Percentiles rank a stretch among this genome's conserved stretches.
Conservation (phyloP, 1,140 invertebrate genomes). For the Drosophila punjabiensis region DNA sequence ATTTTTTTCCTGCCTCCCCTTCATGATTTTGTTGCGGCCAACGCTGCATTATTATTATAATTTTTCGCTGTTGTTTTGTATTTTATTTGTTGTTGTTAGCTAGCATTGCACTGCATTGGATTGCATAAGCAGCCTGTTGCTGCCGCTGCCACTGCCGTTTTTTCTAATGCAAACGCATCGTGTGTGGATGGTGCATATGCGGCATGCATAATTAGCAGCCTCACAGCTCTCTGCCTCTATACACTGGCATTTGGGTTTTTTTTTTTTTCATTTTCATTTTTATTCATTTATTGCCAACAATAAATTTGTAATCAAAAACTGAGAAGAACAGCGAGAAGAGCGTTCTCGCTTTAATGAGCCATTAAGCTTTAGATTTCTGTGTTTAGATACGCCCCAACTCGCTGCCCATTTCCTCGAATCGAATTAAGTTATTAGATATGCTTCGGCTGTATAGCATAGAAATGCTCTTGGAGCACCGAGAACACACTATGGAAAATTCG, state of each 20-base stretch:
- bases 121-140: constrained; percentile 77
- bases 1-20: constrained; percentile 43
- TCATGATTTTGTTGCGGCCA: constrained; percentile 38
- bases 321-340: neutral
- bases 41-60: constrained; percentile 73
- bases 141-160: constrained; percentile 59
- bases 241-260: constrained; percentile 49
- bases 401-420: constrained; percentile 71
- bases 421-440: constrained; percentile 83
- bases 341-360: constrained; percentile 74
- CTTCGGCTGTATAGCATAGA: constrained; percentile 58
- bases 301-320: constrained; percentile 77
- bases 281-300: constrained; percentile 75
- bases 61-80: constrained; percentile 67
- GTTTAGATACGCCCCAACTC: constrained; percentile 73
- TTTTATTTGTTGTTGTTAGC: constrained; percentile 45
- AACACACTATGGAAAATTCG: constrained; percentile 3
- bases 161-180: constrained; percentile 64
- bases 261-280: constrained; percentile 59
- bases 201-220: constrained; percentile 80
- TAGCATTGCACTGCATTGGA: constrained; percentile 45
- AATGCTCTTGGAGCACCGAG: constrained; percentile 29
- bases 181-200: constrained; percentile 56
- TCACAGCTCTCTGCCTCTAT: constrained; percentile 12
- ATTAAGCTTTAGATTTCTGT: constrained; percentile 82